These are phyloP conservation scores for Platichthys flesus DNA, from an alignment of 2,113 vertebrate species.

Conservation along the genomic window DNA sequence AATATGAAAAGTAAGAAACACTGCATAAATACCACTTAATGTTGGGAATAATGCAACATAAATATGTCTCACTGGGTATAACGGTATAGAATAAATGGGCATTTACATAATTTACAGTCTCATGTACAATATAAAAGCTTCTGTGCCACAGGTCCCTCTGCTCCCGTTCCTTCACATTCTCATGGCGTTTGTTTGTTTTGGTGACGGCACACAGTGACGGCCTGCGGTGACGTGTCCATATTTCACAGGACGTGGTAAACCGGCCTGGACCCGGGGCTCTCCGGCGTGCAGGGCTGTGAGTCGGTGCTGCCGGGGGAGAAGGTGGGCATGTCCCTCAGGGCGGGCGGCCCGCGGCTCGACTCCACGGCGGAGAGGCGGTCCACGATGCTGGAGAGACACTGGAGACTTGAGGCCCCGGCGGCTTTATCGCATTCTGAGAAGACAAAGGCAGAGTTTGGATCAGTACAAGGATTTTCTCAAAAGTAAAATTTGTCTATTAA, in stretches of 20 bases:
- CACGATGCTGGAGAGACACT: slow-evolving; percentile 97
- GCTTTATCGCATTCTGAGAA: slow-evolving; percentile 81
- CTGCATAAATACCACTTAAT: slow-evolving; percentile 73
- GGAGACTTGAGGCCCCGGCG: slow-evolving; percentile 88
- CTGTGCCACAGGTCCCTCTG: slow-evolving; percentile 11
- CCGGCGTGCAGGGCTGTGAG: slow-evolving; percentile 88
- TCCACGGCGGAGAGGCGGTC: slow-evolving; percentile 89
- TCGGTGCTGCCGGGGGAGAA: slow-evolving; percentile 85
- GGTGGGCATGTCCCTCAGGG: slow-evolving; percentile 77
- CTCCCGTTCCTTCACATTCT: slow-evolving; percentile 34
- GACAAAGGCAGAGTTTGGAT: background rate
- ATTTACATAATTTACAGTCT: slow-evolving; percentile 83
- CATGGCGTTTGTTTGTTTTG: slow-evolving; percentile 1
- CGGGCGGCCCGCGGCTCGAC: slow-evolving; percentile 70
- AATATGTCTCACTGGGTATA: slow-evolving; percentile 78
- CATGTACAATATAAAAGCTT: slow-evolving; percentile 74
- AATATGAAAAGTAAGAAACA: slow-evolving; percentile 33
- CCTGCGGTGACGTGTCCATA: no score
- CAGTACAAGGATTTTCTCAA: no score
- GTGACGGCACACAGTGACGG: no score
- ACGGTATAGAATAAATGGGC: slow-evolving; percentile 74
- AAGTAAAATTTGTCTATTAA: background rate
- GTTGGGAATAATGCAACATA: slow-evolving; percentile 66
- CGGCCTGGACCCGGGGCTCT: slow-evolving; percentile 84
- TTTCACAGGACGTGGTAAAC: slow-evolving; percentile 94